phyloP scores from a whole-genome alignment of 64 coral and sea anemone genomes.

The Montipora efflorescens region DNA sequence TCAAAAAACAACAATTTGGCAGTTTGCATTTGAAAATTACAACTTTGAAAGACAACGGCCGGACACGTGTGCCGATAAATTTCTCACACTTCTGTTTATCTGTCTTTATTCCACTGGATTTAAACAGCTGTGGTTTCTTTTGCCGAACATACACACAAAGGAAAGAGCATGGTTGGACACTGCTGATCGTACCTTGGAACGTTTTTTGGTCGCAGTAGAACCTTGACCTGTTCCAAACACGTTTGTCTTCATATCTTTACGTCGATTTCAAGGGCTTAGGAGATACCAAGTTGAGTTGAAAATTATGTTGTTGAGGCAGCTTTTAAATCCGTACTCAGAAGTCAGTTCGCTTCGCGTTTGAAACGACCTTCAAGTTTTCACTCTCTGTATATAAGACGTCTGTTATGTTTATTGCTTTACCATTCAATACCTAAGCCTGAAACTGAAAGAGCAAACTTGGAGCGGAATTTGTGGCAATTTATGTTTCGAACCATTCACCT shows the following conservation, averaged over 20 bases:
- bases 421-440: background rate
- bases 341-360: background rate
- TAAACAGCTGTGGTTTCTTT: constrained; percentile 2
- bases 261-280: background rate
- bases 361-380: background rate
- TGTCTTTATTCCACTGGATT: background rate
- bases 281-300: background rate
- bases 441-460: background rate
- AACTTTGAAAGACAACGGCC: background rate
- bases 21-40: constrained; percentile 49
- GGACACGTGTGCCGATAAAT: constrained; percentile 27
- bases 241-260: background rate
- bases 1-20: constrained; percentile 15
- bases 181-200: background rate
- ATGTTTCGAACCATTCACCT: too few species aligned
- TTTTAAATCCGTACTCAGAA: background rate
- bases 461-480: background rate
- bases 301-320: background rate
- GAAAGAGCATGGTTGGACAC: constrained; percentile 6
- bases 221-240: too few species aligned
- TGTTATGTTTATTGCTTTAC: background rate
- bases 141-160: background rate
- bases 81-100: constrained; percentile 47
- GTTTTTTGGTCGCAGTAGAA: background rate
- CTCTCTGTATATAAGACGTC: too few species aligned